Base-by-base conservation (phyloP, 2,888 invertebrate species). In the Drosophila merina region DNA sequence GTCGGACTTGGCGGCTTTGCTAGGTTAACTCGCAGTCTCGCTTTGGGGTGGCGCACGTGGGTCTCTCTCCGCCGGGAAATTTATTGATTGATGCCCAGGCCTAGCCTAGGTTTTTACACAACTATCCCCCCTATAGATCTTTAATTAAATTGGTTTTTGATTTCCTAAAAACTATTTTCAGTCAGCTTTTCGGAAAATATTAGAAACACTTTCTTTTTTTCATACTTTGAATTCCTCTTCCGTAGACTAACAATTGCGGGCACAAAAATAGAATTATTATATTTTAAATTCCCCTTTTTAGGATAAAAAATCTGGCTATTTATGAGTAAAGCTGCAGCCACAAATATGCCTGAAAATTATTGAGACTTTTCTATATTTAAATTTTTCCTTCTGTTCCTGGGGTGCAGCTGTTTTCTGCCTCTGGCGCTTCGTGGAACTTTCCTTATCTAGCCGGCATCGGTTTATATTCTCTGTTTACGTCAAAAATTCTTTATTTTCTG, bases 401-500 rank as follows among this genome's bases (percentile, higher is more conserved):
- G 6, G 4, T 25, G 14, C 63, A 42, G 14, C 40, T 62, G 60
- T 62, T 20, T 3, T 10, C 9, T 6, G 31, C 26, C 31, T 9
- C 7, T 7, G 4, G 33, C 7, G 6, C 8, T 10, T 57, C n/a
- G 45, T 10, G 60, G 60, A 60, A 48, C 60, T 62, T 62, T 62
- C 40, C 60, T 62, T 48, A 62, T 62, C 60, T 62, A 26, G 62
- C 63, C 63, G 63, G 62, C 60, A 31, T 26, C 14, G 47, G n/a
- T 28, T 10, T 31, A 12, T 30, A 28, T 44, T 3, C 26, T 40
- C n/a, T 48, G 62, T 31, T 60, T 45, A 58, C 58, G 59, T 20
- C 20, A 20, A 20, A 20, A 20, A 20, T 20, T 20, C 45, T 30
- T 26, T 59, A 20, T 28, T 44, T 30, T 57, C n/a, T 2, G 1